Evolutionary conservation across 2,797 vertebrate species (phyloP).

Genomic region (Mionectes olivaceus): DNA sequence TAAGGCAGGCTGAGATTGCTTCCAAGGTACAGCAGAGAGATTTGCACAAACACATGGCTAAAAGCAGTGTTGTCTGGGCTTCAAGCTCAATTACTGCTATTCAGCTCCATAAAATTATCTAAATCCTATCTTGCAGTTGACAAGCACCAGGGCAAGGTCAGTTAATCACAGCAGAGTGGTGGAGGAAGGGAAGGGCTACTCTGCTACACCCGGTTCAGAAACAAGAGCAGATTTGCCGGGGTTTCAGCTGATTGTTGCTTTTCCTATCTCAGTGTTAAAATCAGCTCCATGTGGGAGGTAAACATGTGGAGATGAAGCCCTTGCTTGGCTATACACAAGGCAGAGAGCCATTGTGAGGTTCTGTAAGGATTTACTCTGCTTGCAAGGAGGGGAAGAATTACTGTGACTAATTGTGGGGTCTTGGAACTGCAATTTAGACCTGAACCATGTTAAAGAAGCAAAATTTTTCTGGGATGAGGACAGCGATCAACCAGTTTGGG

Average conservation of each 20-base stretch:
- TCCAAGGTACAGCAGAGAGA: not conserved
- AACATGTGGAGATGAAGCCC: not conserved
- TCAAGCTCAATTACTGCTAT: conserved; percentile 22
- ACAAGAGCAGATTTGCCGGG: not conserved
- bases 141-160: conserved; percentile 29
- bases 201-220: not conserved
- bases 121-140: conserved; percentile 8
- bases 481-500: not conserved
- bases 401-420: not conserved
- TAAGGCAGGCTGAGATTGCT: conserved; percentile 30
- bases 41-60: not conserved
- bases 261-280: not conserved
- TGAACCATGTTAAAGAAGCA: not conserved
- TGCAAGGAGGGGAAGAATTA: not conserved
- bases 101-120: conserved; percentile 29
- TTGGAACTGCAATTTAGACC: not conserved
- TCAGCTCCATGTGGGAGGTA: conserved; percentile 24
- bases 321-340: not conserved
- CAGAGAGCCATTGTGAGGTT: not conserved
- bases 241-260: not conserved
- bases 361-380: not conserved
- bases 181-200: not conserved
- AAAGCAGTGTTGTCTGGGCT: conserved; percentile 14
- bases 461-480: not conserved
- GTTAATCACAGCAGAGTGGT: not conserved